Percentiles rank a stretch among this genome's conserved stretches.
Conservation (phyloP, 2,888 invertebrate species). For the Agrochola lota region DNA sequence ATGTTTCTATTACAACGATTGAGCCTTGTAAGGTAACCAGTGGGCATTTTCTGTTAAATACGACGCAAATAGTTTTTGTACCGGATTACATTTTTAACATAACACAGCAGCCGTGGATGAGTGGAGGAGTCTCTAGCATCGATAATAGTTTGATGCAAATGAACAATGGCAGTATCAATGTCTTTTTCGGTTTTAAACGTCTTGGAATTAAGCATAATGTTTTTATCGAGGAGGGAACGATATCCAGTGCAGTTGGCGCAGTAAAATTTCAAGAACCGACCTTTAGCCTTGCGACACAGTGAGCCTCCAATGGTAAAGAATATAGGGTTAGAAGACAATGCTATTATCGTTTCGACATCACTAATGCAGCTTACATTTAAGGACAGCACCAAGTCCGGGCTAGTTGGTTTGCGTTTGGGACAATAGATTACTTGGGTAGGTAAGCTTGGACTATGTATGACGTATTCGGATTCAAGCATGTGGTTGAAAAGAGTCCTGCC, state of each 20-base stretch:
- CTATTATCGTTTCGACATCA: constrained; percentile 1
- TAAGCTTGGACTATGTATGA: not conserved
- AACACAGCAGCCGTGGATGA: too few relatives aligned
- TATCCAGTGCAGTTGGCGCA: too few relatives aligned
- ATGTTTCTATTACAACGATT: too few relatives aligned
- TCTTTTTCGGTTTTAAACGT: too few relatives aligned
- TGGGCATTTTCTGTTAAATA: too few relatives aligned
- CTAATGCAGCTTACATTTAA: not conserved
- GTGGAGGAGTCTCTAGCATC: too few relatives aligned
- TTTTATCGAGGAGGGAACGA: too few relatives aligned
- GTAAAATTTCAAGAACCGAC: not conserved
- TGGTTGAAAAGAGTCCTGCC: not conserved
- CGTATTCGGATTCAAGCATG: not conserved
- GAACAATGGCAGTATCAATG: too few relatives aligned
- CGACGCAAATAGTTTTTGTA: too few relatives aligned
- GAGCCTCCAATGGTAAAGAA: not conserved
- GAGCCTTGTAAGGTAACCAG: too few relatives aligned
- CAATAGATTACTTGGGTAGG: not conserved
- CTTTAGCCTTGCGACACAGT: not conserved
- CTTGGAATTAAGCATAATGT: too few relatives aligned
- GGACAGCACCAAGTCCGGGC: not conserved
- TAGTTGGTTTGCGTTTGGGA: not conserved
- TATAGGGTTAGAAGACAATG: not conserved
- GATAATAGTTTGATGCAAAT: too few relatives aligned
- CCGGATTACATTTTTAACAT: not conserved